Evolutionary conservation across 2,888 invertebrate genomes (phyloP).

Genomic region (Diplazon laetatorius): DNA sequence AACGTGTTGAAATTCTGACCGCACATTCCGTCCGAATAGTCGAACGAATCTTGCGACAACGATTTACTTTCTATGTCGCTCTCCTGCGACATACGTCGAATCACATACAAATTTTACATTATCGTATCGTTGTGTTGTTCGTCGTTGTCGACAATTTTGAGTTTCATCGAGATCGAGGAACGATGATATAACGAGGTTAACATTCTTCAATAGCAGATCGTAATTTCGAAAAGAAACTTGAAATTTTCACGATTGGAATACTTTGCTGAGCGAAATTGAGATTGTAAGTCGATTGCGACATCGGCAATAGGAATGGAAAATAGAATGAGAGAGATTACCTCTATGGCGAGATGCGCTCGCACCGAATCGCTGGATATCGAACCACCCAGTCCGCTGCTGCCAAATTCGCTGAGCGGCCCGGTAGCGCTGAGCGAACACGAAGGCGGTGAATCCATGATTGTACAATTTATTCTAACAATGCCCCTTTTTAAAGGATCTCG

Average conservation of each 20-base stretch:
- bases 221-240: too few species aligned
- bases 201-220: too few species aligned
- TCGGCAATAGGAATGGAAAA: too few species aligned
- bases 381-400: constrained; percentile 90
- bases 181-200: too few species aligned
- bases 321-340: constrained; percentile 82
- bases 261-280: too few species aligned
- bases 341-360: constrained; percentile 87
- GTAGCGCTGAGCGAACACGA: constrained; percentile 90
- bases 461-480: constrained; percentile 56
- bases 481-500: constrained; percentile 61
- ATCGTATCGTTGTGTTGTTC: too few species aligned
- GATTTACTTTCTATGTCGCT: constrained; percentile 92
- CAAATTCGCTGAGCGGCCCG: constrained; percentile 89
- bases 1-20: constrained; percentile 92
- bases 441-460: constrained; percentile 89
- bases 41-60: constrained; percentile 91
- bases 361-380: constrained; percentile 90
- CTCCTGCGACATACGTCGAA: constrained; percentile 84
- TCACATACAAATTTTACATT: too few species aligned
- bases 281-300: too few species aligned
- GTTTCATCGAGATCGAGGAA: too few species aligned
- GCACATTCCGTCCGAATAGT: constrained; percentile 91
- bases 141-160: too few species aligned
- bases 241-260: too few species aligned